Percentiles rank a stretch among this genome's conserved stretches.
These are phyloP conservation scores for Caenorhabditis macrosperma DNA, from an alignment of 2,888 invertebrate genomes.

Conservation along the genomic window DNA sequence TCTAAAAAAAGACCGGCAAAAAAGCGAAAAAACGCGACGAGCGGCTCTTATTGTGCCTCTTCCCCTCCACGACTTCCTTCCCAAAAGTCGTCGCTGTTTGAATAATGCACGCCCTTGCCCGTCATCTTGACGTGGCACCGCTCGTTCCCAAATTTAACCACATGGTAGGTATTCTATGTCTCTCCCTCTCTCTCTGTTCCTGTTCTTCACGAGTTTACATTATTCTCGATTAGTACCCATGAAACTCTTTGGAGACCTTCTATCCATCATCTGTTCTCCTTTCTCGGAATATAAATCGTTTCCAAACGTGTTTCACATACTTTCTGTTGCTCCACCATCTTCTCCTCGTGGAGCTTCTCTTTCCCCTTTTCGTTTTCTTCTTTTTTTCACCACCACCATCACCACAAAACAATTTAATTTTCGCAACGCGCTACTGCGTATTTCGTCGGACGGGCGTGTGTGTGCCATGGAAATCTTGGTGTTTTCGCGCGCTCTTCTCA, in stretches of 20 bases:
- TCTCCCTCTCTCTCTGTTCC: constrained; percentile 12
- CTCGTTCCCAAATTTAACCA: background rate
- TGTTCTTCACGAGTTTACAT: constrained; percentile 20
- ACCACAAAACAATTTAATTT: constrained; percentile 53
- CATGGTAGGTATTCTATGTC: constrained; percentile 32
- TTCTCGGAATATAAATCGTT: constrained; percentile 34
- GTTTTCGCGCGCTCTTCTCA: constrained; percentile 33
- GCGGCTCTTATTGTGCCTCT: background rate
- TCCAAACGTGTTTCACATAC: background rate
- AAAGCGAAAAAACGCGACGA: background rate
- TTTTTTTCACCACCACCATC: constrained; percentile 11
- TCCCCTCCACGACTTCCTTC: background rate
- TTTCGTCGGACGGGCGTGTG: background rate
- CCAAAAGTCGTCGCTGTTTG: background rate
- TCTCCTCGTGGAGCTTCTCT: background rate
- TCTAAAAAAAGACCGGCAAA: background rate
- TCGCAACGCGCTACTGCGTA: constrained; percentile 31
- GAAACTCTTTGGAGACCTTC: background rate
- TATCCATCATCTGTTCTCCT: background rate
- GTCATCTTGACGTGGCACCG: constrained; percentile 4
- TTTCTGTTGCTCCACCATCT: constrained; percentile 3
- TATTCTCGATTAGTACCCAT: constrained; percentile 1
- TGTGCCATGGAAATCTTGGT: constrained; percentile 25
- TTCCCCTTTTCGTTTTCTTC: constrained; percentile 3
- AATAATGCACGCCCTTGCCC: constrained; percentile 6